These are phyloP conservation scores for Drosophila arawakana DNA, from an alignment of 1,140 invertebrate species.

Conservation along the genomic window DNA sequence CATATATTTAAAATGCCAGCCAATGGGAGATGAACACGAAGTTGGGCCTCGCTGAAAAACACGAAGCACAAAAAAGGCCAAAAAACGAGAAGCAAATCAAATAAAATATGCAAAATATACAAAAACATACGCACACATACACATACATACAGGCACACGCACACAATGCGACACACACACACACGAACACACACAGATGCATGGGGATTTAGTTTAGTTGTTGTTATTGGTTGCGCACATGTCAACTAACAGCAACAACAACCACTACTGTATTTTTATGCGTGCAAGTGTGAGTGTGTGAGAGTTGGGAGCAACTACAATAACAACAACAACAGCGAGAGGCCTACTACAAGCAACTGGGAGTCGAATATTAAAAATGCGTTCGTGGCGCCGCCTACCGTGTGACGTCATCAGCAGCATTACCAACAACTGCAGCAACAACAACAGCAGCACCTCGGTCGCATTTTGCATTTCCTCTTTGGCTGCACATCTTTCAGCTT, in stretches of 20 bases:
- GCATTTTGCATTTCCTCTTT: conserved; percentile 65
- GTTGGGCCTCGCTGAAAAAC: conserved; percentile 42
- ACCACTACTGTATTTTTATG: conserved; percentile 28
- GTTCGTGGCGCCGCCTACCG: conserved; percentile 75
- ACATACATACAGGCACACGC: too few relatives aligned
- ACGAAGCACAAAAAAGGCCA: conserved; percentile 69
- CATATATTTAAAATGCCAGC: conserved; percentile 70
- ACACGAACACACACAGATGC: conserved; percentile 4
- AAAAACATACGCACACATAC: conserved; percentile 53
- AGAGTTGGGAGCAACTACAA: conserved; percentile 24
- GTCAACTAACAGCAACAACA: conserved; percentile 64
- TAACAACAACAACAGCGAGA: conserved; percentile 21
- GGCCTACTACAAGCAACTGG: conserved; percentile 34
- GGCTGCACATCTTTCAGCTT: conserved; percentile 44
- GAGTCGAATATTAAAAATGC: conserved; percentile 76
- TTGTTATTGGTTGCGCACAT: conserved; percentile 76
- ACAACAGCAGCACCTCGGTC: conserved; percentile 49
- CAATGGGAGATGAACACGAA: conserved; percentile 77
- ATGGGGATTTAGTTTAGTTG: conserved; percentile 68
- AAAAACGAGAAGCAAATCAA: conserved; percentile 72
- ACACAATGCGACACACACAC: background rate
- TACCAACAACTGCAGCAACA: background rate
- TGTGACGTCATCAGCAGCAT: conserved; percentile 63
- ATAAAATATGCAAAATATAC: conserved; percentile 81
- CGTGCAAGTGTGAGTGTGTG: conserved; percentile 19